phyloP scores from a whole-genome alignment of 2,113 vertebrate genomes.

The Chrysemys picta region DNA sequence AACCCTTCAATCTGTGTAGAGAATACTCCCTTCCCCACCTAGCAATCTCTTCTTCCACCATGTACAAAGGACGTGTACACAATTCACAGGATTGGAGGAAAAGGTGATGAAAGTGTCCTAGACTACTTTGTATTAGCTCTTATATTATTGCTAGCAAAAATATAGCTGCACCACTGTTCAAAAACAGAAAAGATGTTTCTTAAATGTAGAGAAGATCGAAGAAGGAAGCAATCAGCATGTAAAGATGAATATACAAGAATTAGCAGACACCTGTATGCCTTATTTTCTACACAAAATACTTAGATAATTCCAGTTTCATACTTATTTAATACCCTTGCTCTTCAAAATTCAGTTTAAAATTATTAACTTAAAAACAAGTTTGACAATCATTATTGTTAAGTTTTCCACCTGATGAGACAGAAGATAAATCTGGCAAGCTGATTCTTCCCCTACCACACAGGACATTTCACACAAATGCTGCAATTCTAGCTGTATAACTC shows the following conservation, averaged over 20 bases:
- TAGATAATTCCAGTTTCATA: not conserved
- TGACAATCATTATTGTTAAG: not conserved
- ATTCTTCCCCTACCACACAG: slow-evolving; percentile 31
- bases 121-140: accelerated
- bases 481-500: not conserved
- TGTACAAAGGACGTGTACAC: not conserved
- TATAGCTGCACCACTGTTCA: slow-evolving; percentile 7
- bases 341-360: not conserved
- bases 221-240: accelerated
- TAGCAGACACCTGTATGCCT: not conserved
- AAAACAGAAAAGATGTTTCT: slow-evolving; percentile 35
- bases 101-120: slow-evolving; percentile 20
- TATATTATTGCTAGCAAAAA: not conserved
- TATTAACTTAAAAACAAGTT: not conserved
- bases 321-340: not conserved
- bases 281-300: not conserved
- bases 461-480: slow-evolving; percentile 48
- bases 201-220: slow-evolving; percentile 7
- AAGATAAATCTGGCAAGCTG: slow-evolving; percentile 6
- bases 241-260: not conserved
- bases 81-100: not conserved
- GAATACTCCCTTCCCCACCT: not conserved
- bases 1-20: not conserved
- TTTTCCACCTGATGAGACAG: slow-evolving; percentile 23
- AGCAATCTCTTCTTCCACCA: not conserved